Percentiles rank a stretch among this genome's conserved stretches.
phyloP scores from a whole-genome alignment of 2,888 invertebrate genomes.

The Aporophyla lueneburgensis region DNA sequence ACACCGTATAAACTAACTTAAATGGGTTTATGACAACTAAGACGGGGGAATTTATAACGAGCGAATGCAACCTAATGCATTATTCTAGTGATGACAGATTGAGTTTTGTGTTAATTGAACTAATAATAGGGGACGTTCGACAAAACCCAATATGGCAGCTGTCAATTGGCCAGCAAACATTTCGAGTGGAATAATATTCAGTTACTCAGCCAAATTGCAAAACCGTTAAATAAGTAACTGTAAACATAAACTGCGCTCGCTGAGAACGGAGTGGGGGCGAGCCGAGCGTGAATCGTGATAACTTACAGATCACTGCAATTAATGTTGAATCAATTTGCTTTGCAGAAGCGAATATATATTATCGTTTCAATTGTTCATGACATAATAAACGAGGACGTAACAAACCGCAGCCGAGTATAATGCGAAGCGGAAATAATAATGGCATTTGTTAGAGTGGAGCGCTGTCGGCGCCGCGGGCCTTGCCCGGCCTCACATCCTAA shows the following conservation, averaged over 20 bases:
- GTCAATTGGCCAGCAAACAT: slow-evolving; percentile 74
- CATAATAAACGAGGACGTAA: slow-evolving; percentile 85
- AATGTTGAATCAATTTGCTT: slow-evolving; percentile 86
- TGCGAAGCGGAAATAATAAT: slow-evolving; percentile 89
- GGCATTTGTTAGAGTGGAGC: slow-evolving; percentile 84
- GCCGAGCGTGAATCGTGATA: slow-evolving; percentile 73
- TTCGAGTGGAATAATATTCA: slow-evolving; percentile 71
- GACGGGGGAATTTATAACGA: slow-evolving; percentile 78
- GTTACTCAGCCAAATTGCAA: slow-evolving; percentile 74
- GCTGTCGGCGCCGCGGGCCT: slow-evolving; percentile 83
- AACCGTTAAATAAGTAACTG: slow-evolving; percentile 84
- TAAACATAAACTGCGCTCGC: slow-evolving; percentile 73
- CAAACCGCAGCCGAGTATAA: slow-evolving; percentile 84
- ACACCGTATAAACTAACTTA: slow-evolving; percentile 81
- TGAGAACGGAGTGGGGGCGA: slow-evolving; percentile 55
- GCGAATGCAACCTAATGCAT: slow-evolving; percentile 66
- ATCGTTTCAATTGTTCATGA: slow-evolving; percentile 85
- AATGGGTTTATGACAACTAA: slow-evolving; percentile 86
- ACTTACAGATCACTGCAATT: slow-evolving; percentile 81
- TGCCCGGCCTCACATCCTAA: slow-evolving; percentile 88
- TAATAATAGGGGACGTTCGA: slow-evolving; percentile 60
- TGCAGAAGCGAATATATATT: slow-evolving; percentile 82
- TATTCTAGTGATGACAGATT: slow-evolving; percentile 70
- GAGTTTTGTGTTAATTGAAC: slow-evolving; percentile 72
- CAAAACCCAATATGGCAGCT: slow-evolving; percentile 64